Evolutionary conservation across 2,888 invertebrate species (phyloP), one percentile per base, ranked within the genome.

Genomic region (Biston stratarius): DNA sequence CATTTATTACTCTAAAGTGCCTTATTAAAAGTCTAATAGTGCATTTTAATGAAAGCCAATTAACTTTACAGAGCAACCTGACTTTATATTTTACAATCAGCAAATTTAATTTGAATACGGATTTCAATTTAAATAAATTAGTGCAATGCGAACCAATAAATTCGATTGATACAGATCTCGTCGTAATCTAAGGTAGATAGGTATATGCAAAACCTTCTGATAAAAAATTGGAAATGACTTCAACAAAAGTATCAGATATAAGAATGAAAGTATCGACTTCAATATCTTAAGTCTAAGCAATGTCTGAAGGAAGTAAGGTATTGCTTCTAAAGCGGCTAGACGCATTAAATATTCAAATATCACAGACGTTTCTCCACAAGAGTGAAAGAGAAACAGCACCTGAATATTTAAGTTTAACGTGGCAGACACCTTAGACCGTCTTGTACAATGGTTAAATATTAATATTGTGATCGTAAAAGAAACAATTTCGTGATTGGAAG

Each of bases 281-380:
- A 70, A 71, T 69, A 73, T 71, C 56, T 65, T 70, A 6, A 69
- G 64, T 55, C 62, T 70, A 69, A 77, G 76, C 70, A 10, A 69
- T 63, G 75, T 74, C 70, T 65, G 60, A 62, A 75, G 74, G 73
- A 78, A 78, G 73, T 74, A 68, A 77, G 75, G 74, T 72, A 60
- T 58, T 66, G 72, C 62, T 61, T 64, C 71, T 40, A 61, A 73
- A 72, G 77, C 72, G 77, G 78, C 83, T 80, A 83, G 83, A 85
- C 83, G 75, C 82, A 82, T 88, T 84, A 83, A 83, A 81, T 79
- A 85, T 85, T 85, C 78, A 84, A 83, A 83, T 82, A 82, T 78
- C 65, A 76, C 71, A 71, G 61, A 61, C 62, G 24, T 56, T 48
- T 45, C 36, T 48, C 5, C 61, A 65, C 62, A 55, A 40, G 72